These are phyloP conservation scores for Sceloporus tristichus DNA, from an alignment of 2,113 vertebrate species.

Conservation along the genomic window DNA sequence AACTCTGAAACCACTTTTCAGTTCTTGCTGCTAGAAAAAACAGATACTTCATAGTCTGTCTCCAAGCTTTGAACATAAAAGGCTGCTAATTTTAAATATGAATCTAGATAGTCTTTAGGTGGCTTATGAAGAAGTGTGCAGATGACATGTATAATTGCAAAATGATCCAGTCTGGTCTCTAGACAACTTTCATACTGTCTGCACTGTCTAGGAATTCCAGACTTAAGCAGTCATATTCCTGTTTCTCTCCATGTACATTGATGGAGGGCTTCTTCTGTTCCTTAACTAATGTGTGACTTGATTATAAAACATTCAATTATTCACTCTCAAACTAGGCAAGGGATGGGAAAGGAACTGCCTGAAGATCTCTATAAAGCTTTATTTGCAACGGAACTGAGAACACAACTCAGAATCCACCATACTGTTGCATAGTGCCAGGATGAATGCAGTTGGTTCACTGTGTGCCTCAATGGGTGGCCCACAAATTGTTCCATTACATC, in stretches of 20 bases:
- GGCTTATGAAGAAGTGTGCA: background rate
- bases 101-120: background rate
- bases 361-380: too few relatives aligned
- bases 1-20: background rate
- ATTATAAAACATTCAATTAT: background rate
- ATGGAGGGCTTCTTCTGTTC: background rate
- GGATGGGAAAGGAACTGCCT: background rate
- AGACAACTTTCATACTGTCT: slow-evolving; percentile 21
- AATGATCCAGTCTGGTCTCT: background rate
- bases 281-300: background rate
- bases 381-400: too few relatives aligned
- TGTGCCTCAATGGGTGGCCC: background rate
- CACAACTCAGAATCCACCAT: background rate
- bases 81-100: background rate
- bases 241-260: background rate
- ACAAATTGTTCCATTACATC: background rate
- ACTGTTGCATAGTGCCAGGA: background rate
- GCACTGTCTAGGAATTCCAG: background rate
- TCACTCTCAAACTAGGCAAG: background rate
- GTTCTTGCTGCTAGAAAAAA: background rate
- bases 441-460: background rate
- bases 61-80: background rate
- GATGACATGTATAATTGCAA: background rate
- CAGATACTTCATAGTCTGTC: background rate
- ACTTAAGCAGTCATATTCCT: background rate